Base-by-base conservation (phyloP, 2,888 invertebrate species). In the Cantharis rufa region DNA sequence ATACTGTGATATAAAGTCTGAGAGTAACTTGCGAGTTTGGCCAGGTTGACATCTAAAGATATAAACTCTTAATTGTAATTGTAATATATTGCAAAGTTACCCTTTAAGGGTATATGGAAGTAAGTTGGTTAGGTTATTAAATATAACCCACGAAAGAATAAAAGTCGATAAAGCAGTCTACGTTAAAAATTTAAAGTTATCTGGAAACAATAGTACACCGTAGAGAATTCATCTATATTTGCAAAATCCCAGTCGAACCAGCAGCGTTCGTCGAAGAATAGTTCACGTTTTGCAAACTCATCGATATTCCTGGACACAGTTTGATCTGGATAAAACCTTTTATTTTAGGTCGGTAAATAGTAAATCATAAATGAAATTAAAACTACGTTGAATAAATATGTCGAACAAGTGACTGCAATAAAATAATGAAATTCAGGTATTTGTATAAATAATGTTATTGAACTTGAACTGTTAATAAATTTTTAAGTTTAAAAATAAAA, bases 111-210 rank as follows among this genome's bases (percentile, higher is more conserved):
- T 64, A 13, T 63, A 10, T 21, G 13, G 15, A 9, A 64, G 21
- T 64, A 16, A n/a, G n/a, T 9, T 48, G n/a, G 48, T 7, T n/a
- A 48, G 1, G 7, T 48, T 48, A 48, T 48, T 48, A 48, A 48
- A 48, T 48, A 9, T 48, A n/a, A 48, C n/a, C 48, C 48, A 48
- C 48, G 13, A n/a, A 48, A 48, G n/a, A 48, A 48, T 48, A 48
- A 48, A 66, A 66, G 21, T 24, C 64, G 28, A 15, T 69, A 21
- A 28, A 69, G 62, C 27, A 32, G 21, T 15, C 28, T 24, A 48
- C 18, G 74, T 74, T 75, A 71, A 75, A 75, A 75, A 75, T 71
- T 75, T 71, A 75, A 75, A 66, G 24, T 75, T 71, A 75, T 71
- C 75, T 75, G 61, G 66, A 71, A 63, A 71, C 75, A 71, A 71